Base-by-base conservation (phyloP, 2,797 vertebrate species). In the Fringilla coelebs region DNA sequence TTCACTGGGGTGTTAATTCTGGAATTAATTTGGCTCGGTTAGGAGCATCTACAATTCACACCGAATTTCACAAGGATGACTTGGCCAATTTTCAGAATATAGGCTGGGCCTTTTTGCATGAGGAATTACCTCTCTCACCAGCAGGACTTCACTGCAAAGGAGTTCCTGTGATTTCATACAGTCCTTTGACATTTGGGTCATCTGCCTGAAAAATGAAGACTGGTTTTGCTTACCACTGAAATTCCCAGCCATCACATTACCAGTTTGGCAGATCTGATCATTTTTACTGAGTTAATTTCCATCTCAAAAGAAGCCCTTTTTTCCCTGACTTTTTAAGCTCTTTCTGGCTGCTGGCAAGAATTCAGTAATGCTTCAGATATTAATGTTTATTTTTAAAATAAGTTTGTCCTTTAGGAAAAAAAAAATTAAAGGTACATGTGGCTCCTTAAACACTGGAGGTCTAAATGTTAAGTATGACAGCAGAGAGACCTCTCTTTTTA, bases 271-370 rank as follows among this genome's bases (percentile, higher is more conserved):
- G 55, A 73, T 81, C 40, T 21, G 52, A 26, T 72, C 62, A 75
- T 41, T 94, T 91, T 66, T 82, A 57, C 60, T 79, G 80, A 85
- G 91, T 60, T 91, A 12, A 93, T 90, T 95, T 96, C 67, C 86
- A 86, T 58, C 76, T 72, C 36, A 70, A 86, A 91, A 89, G 43
- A 58, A 45, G 9, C 2, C 41, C 52, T 65, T 82, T 61, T 73
- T 36, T 24, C 5, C 62, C 38, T 89, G 38, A 77, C n/a, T 94
- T 67, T 73, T 51, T 3, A 80, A 88, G 48, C 45, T 78, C 2
- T 0, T 88, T 92, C 32, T 92, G 43, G 51, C 60, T 86, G 38
- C 62, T 93, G 92, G 85, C 55, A 93, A 91, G 58, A 91, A 76
- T 70, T 85, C 83, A 84, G 54, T 45, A 75, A 72, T 66, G 45